Percentiles rank a stretch among this genome's conserved stretches.
Conservation (phyloP, 2,113 vertebrate genomes). For the Oncorhynchus kisutch region DNA sequence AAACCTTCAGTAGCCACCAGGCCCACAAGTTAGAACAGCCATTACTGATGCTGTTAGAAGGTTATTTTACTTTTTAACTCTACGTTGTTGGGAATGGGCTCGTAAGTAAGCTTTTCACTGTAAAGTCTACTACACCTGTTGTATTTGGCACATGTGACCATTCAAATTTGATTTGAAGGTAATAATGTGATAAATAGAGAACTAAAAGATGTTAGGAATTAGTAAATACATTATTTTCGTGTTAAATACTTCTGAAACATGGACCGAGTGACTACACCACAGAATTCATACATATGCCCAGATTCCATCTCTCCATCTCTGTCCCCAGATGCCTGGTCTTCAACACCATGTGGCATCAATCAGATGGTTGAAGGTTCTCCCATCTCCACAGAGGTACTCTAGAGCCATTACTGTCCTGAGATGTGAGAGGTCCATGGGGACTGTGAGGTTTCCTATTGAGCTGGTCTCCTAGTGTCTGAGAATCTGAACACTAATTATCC, state of each 20-base stretch:
- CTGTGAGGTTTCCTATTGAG: slow-evolving; percentile 45
- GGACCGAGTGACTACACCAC: no score
- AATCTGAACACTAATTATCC: slow-evolving; percentile 77
- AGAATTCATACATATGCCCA: background rate
- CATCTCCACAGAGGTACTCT: no score
- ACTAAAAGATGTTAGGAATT: background rate
- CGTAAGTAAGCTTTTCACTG: no score
- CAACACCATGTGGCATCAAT: slow-evolving; percentile 32
- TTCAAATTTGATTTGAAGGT: no score
- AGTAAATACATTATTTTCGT: background rate
- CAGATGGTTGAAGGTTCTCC: slow-evolving; percentile 13
- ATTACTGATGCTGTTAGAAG: background rate
- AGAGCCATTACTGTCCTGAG: slow-evolving; percentile 23
- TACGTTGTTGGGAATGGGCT: no score
- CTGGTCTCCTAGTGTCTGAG: slow-evolving; percentile 60
- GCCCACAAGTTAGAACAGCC: background rate
- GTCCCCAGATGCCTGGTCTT: slow-evolving; percentile 2
- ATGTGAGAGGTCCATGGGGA: slow-evolving; percentile 45
- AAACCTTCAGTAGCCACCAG: background rate
- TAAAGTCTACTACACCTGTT: no score
- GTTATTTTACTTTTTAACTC: background rate
- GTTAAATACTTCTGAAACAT: background rate
- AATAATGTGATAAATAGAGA: background rate
- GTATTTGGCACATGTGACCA: no score
- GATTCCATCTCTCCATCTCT: background rate